Evolutionary conservation across 2,113 vertebrate species (phyloP).

Genomic region (Ptilorrhoa leucosticta): DNA sequence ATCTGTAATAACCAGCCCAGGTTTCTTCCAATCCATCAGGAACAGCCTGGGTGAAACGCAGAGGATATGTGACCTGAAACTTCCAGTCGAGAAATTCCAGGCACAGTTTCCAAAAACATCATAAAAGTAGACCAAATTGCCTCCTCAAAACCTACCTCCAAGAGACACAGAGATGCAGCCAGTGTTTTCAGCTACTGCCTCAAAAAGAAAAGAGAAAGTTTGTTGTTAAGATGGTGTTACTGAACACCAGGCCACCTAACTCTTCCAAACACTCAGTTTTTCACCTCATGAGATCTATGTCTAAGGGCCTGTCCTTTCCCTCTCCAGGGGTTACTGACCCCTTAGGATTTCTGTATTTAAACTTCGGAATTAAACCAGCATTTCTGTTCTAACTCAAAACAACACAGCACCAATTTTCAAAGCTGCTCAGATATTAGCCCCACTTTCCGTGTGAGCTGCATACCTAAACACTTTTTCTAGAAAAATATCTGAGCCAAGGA

Average conservation of each 20-base stretch:
- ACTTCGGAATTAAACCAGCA: not conserved
- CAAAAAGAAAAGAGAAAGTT: not conserved
- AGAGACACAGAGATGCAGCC: not conserved
- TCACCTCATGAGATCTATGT: not conserved
- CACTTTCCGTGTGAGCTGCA: not conserved
- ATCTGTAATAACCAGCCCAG: not conserved
- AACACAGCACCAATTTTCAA: not conserved
- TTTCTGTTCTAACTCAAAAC: not conserved
- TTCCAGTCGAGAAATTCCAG: not conserved
- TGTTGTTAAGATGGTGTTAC: not conserved
- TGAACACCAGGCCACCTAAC: not conserved
- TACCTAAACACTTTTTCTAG: not conserved
- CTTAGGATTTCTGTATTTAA: not conserved
- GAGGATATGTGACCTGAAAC: not conserved
- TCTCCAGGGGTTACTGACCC: not conserved
- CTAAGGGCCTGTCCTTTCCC: not conserved
- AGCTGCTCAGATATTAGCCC: not conserved
- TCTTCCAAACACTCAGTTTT: not conserved
- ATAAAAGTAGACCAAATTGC: not conserved
- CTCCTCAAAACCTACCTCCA: constrained; percentile 11
- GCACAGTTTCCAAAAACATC: not conserved
- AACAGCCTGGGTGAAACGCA: not conserved
- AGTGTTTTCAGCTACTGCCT: not conserved
- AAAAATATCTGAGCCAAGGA: constrained; percentile 19
- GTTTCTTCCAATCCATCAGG: not conserved